A percentile compares a stretch with the other conserved stretches of the same genome.
These are phyloP conservation scores for Zootoca vivipara DNA, from an alignment of 2,113 vertebrate species.

Conservation along the genomic window DNA sequence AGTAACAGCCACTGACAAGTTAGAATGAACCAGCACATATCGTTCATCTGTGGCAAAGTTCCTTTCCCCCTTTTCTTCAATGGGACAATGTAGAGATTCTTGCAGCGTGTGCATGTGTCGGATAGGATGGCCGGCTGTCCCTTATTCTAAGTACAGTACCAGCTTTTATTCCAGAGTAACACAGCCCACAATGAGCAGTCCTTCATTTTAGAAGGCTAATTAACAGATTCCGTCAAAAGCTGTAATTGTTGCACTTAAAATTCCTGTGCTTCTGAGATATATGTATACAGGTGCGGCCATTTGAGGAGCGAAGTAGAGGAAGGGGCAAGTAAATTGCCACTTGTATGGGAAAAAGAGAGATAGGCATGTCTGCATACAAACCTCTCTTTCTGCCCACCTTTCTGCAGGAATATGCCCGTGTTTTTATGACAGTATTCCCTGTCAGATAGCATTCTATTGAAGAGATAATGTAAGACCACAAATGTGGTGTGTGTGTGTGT, in stretches of 20 bases:
- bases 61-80: background rate
- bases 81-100: background rate
- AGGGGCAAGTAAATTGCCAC: background rate
- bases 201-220: background rate
- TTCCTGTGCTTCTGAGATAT: background rate
- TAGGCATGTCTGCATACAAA: too few relatives aligned
- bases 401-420: background rate
- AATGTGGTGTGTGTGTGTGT: too few relatives aligned
- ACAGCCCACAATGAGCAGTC: background rate
- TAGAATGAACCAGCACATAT: background rate
- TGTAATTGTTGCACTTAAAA: background rate
- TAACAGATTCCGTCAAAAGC: background rate
- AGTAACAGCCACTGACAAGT: background rate
- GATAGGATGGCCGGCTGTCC: background rate
- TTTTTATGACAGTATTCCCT: too few relatives aligned
- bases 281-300: background rate
- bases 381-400: background rate
- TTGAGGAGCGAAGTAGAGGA: too few relatives aligned
- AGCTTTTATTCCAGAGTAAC: background rate
- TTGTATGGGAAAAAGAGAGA: background rate
- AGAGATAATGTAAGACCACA: too few relatives aligned
- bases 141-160: background rate
- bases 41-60: background rate
- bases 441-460: too few relatives aligned
- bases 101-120: background rate